Evolutionary conservation across 2,113 vertebrate species (phyloP).

Genomic region (rabbit (Oryctolagus cuniculus)): DNA sequence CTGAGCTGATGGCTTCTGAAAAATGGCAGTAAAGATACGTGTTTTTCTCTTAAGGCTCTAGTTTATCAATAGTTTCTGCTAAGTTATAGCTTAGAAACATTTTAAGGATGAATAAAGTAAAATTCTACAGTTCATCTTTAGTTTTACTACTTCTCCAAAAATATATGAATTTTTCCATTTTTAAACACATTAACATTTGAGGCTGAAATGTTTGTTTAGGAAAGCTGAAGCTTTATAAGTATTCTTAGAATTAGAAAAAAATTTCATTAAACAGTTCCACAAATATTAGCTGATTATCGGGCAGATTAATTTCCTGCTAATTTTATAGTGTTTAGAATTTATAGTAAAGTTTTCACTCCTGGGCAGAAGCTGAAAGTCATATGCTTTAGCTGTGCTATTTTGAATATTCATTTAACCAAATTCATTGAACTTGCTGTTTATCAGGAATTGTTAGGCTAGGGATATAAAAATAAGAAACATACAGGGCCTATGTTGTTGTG

Average conservation of each 20-base stretch:
- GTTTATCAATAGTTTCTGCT: constrained; percentile 19
- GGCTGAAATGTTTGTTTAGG: constrained; percentile 43
- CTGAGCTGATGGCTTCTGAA: not conserved
- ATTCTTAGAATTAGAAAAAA: constrained; percentile 35
- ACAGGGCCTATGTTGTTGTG: no score
- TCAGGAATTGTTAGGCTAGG: not conserved
- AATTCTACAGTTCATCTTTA: constrained; percentile 13
- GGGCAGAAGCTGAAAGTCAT: not conserved
- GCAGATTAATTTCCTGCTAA: constrained; percentile 30
- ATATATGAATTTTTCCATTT: constrained; percentile 22
- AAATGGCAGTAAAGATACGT: not conserved
- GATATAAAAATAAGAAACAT: not conserved
- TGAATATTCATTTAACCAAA: constrained; percentile 14
- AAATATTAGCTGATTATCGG: constrained; percentile 22
- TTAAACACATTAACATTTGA: constrained; percentile 26
- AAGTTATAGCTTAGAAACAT: not conserved
- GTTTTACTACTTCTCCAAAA: constrained; percentile 55
- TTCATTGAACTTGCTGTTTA: not conserved
- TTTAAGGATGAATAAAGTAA: not conserved
- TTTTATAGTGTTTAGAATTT: constrained; percentile 19
- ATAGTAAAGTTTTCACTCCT: not conserved
- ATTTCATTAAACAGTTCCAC: not conserved
- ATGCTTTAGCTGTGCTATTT: constrained; percentile 3
- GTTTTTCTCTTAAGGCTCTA: not conserved
- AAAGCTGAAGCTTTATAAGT: constrained; percentile 29